Conservation (phyloP, 2,888 invertebrate genomes). For the Cephus sareptanus region DNA sequence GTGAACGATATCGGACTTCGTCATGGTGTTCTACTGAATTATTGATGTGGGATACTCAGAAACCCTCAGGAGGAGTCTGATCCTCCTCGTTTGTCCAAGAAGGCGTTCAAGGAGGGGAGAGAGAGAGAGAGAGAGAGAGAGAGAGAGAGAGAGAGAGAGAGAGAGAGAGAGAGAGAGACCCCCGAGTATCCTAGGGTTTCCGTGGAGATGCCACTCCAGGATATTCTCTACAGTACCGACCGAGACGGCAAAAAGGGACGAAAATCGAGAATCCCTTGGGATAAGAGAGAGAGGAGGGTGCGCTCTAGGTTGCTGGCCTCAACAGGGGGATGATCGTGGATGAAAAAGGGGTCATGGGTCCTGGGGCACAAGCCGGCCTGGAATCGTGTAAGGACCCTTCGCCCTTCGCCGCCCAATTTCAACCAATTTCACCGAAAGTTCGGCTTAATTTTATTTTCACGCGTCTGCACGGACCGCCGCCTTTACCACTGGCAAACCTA, state of each 20-base stretch:
- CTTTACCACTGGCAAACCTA: constrained; percentile 17
- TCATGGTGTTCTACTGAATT: constrained; percentile 64
- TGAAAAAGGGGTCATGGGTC: background rate
- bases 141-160: too few relatives aligned
- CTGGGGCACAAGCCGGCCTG: background rate
- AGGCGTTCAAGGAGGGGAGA: constrained; percentile 5
- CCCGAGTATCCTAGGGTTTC: background rate
- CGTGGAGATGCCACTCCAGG: too few relatives aligned
- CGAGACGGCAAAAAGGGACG: too few relatives aligned
- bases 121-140: background rate
- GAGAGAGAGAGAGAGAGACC: background rate
- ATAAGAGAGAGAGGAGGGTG: too few relatives aligned
- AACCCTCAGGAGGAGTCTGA: constrained; percentile 13
- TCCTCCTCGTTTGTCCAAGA: constrained; percentile 3
- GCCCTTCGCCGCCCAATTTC: constrained; percentile 68
- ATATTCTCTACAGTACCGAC: too few relatives aligned
- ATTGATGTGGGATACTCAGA: constrained; percentile 62
- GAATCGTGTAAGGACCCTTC: background rate
- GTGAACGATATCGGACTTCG: constrained; percentile 44
- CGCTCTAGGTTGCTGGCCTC: too few relatives aligned
- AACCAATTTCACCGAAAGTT: constrained; percentile 73
- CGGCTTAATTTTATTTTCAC: constrained; percentile 71
- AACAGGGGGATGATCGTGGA: background rate
- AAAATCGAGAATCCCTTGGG: too few relatives aligned
- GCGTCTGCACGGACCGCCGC: constrained; percentile 55